Percentiles rank a stretch among this genome's conserved stretches.
Conservation (phyloP, 2,797 vertebrate genomes). For the Girardinus metallicus region DNA sequence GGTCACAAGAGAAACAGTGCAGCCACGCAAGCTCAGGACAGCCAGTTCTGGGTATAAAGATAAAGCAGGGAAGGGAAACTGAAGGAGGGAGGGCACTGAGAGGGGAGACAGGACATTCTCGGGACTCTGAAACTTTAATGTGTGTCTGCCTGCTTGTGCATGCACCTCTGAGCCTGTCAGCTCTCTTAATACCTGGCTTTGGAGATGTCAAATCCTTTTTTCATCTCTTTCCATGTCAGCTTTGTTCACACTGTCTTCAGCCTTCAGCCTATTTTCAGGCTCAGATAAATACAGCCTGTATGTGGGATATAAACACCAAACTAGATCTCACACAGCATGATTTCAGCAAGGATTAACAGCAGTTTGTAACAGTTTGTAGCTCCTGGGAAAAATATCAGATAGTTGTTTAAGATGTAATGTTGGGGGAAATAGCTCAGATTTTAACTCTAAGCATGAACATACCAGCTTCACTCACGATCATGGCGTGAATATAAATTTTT, state of each 20-base stretch:
- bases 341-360: conserved; percentile 40
- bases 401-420: conserved; percentile 28
- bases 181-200: conserved; percentile 74
- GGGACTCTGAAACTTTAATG: conserved; percentile 75
- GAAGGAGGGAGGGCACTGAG: conserved; percentile 16
- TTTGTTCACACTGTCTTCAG: conserved; percentile 67
- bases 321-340: conserved; percentile 22
- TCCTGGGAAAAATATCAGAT: conserved; percentile 18
- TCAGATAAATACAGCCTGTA: conserved; percentile 52
- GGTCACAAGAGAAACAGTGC: conserved; percentile 54
- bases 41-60: conserved; percentile 43
- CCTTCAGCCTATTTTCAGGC: conserved; percentile 62
- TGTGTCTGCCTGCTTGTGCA: conserved; percentile 66
- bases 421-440: conserved; percentile 34
- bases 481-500: conserved; percentile 55
- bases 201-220: conserved; percentile 71
- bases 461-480: conserved; percentile 17
- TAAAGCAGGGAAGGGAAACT: not conserved
- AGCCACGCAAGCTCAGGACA: conserved; percentile 43
- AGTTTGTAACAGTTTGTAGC: conserved; percentile 23
- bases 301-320: conserved; percentile 38
- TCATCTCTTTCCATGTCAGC: conserved; percentile 71
- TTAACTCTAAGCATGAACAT: conserved; percentile 40
- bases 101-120: conserved; percentile 56
- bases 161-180: conserved; percentile 71